Evolutionary conservation across 2,797 vertebrate species (phyloP), one percentile per base, ranked within the genome.

Genomic region (Fistularia commersonii): DNA sequence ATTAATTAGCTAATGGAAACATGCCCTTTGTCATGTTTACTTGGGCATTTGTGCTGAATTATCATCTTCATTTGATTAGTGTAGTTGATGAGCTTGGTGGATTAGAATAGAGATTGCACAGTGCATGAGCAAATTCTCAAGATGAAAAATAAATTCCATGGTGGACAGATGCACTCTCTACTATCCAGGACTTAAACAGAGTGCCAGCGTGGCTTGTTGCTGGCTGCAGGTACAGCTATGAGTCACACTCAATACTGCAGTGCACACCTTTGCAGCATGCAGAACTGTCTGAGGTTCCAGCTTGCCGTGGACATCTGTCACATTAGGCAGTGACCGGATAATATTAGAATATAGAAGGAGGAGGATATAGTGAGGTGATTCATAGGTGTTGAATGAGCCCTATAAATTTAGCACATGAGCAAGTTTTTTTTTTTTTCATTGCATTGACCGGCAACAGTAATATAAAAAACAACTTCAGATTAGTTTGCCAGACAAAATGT

Each of bases 241-340:
- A 89, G 67, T 88, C 85, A 88, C 66, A 51, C 75, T 70, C 57
- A 57, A 68, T 80, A 66, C 78, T 80, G 77, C 80, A 77, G 70
- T 75, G 68, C 63, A 67, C 62, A 67, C 61, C 45, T 72, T 68
- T 66, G 48, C 72, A 61, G 72, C 62, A 76, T 39, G 12, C 50
- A 66, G 60, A 50, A 51, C 39, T 57, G 48, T 7, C 54, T 51
- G 62, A 66, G 71, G 23, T 23, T 49, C 7, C 35, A 40, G 34
- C 47, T 45, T 23, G 23, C 4, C 4, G 23, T 2, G 4, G 23
- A 23, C 23, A 23, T 23, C 61, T 1, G 43, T 42, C 55, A 69
- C 61, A 45, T 57, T 32, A 64, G 55, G 23, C 48, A 34, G 14
- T n/a, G 2, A 36, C 9, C 7, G 35, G 9, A 10, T 8, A 36